Evolutionary conservation across 2,888 invertebrate genomes (phyloP).

Genomic region (Cetonia aurata): DNA sequence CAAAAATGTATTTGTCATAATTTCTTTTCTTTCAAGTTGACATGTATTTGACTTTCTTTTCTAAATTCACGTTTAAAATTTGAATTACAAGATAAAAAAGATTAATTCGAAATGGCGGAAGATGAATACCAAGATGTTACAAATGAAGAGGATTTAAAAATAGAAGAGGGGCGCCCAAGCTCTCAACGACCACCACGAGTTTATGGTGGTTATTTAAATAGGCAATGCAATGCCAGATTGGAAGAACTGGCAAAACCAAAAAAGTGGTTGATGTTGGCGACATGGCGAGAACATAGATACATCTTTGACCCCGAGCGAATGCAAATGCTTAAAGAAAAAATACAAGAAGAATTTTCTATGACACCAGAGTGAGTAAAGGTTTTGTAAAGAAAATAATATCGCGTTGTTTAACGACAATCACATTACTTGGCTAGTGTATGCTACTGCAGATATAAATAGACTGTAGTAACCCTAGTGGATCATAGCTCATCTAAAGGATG

Average conservation of each 20-base stretch:
- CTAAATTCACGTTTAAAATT: slow-evolving; percentile 23
- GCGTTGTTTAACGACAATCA: too few relatives aligned
- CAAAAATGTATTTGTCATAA: not conserved
- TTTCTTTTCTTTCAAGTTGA: slow-evolving; percentile 4
- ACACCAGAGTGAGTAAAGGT: slow-evolving; percentile 58
- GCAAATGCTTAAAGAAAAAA: slow-evolving; percentile 69
- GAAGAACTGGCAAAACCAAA: slow-evolving; percentile 67
- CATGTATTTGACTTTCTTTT: slow-evolving; percentile 28
- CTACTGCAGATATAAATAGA: too few relatives aligned
- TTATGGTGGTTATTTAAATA: slow-evolving; percentile 40
- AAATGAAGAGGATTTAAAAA: slow-evolving; percentile 6
- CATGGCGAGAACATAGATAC: slow-evolving; percentile 70
- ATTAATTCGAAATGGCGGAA: slow-evolving; percentile 33
- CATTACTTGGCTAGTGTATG: too few relatives aligned
- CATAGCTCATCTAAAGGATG: too few relatives aligned
- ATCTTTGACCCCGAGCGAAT: slow-evolving; percentile 68
- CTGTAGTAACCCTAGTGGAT: too few relatives aligned
- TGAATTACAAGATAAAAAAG: slow-evolving; percentile 1
- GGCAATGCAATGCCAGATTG: slow-evolving; percentile 37
- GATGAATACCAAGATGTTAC: slow-evolving; percentile 23
- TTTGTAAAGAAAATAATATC: too few relatives aligned
- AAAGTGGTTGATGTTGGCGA: slow-evolving; percentile 67
- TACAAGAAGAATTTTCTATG: slow-evolving; percentile 67
- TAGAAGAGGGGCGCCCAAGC: slow-evolving; percentile 26
- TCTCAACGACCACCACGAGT: slow-evolving; percentile 17